A percentile compares a stretch with the other conserved stretches of the same genome.
Evolutionary conservation across 2,113 vertebrate species (phyloP).

Genomic region (Corapipo altera): DNA sequence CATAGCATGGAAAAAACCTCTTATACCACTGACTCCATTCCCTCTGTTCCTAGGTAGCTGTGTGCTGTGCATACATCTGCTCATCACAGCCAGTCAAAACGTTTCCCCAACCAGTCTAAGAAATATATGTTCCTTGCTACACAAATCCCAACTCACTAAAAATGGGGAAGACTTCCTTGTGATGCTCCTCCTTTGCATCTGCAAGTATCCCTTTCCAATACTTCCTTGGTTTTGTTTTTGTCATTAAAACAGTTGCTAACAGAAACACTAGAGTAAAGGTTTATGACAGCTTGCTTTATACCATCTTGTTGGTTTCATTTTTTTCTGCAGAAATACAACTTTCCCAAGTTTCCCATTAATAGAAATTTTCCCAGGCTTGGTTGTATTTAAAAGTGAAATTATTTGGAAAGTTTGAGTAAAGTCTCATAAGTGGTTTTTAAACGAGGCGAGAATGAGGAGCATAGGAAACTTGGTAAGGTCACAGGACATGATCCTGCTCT

Average conservation of each 20-base stretch:
- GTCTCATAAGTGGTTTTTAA: background rate
- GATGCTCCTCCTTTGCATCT: background rate
- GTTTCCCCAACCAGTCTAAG: background rate
- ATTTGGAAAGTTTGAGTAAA: conserved; percentile 53
- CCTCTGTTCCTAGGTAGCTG: background rate
- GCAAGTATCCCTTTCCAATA: background rate
- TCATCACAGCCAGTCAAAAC: background rate
- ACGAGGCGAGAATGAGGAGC: background rate
- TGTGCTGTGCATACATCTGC: background rate
- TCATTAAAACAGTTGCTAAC: background rate
- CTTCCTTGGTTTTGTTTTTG: background rate
- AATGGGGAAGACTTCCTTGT: background rate
- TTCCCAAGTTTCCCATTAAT: background rate
- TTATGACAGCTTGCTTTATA: background rate
- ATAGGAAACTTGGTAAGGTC: conserved; percentile 40
- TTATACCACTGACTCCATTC: background rate
- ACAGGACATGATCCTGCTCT: background rate
- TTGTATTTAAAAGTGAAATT: conserved; percentile 7
- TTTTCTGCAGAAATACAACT: background rate
- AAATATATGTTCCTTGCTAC: background rate
- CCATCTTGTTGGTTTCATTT: background rate
- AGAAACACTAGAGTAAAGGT: background rate
- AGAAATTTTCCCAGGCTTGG: conserved; percentile 25
- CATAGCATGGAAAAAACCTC: background rate
- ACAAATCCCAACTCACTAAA: background rate